Evolutionary conservation across 2,888 invertebrate genomes (phyloP), one percentile per base, ranked within the genome.

Genomic region (Tromatobia lineatoria): DNA sequence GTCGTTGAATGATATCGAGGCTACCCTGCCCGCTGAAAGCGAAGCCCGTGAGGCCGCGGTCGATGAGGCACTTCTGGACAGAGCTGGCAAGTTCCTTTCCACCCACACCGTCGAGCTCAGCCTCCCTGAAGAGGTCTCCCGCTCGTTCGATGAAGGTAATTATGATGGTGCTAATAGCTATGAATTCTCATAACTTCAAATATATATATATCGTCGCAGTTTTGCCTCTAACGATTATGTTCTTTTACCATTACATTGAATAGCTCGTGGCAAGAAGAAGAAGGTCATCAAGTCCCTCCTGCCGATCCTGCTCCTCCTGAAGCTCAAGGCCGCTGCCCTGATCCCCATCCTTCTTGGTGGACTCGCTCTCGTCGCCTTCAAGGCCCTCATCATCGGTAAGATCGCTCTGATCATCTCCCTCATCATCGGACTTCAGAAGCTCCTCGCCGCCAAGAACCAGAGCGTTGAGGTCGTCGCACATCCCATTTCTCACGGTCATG

Each of bases 91-190:
- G 89, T 96, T 97, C 93, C 95, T 97, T 87, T 96, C 96, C 90
- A 96, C 96, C 71, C 97, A 97, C 90, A 96, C 97, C 20, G 94
- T 98, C 59, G 97, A 98, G 91, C 96, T 98, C 90, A 97, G 97
- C 93, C 95, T 98, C 89, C 97, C 97, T 89, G 96, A 96, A 88
- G 96, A 96, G 89, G 95, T 97, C 92, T 96, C 96, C 91, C 95
- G 97, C 88, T 96, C 97, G n/a, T 94, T 97, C 69, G 97, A 97
- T 91, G 97, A 97, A 96, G 97, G 97, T 97, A 95, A 95, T 87
- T 88, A 86, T 71, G 87, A 73, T n/a, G 20, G 18, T 18, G 25
- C 42, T 18, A 18, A 50, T 59, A 50, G 20, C 4, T 66, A 82
- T 18, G 3, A 57, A 38, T 23, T 25, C 3, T 42, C 23, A 18